Evolutionary conservation across 2,888 invertebrate species (phyloP), one percentile per base, ranked within the genome.

Genomic region (Argyresthia goedartella): DNA sequence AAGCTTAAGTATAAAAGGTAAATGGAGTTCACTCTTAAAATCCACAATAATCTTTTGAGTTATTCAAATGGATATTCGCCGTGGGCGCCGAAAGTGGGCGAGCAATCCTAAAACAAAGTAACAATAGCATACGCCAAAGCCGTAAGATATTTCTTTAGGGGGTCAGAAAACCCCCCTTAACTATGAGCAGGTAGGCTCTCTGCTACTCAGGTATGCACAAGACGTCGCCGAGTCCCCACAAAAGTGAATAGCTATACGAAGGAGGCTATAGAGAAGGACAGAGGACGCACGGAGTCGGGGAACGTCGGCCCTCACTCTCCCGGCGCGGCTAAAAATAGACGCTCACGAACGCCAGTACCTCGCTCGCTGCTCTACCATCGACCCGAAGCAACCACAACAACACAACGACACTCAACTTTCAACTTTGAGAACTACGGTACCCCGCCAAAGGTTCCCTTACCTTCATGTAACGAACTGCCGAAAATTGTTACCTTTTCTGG

Each of bases 281-380:
- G 67, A 43, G 69, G 65, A 70, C 71, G 77, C 69, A 71, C 74
- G 70, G 71, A 76, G 72, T 71, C 69, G 75, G 73, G 71, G 68
- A 60, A 60, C 67, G 53, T 54, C 54, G 65, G 64, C 66, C 71
- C 73, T 72, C 71, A 75, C 73, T 80, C 76, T 78, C 76, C 81
- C 80, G 78, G 76, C 70, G 60, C 61, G 58, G 69, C 84, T 84
- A 85, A 82, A 84, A 84, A 84, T 84, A 85, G 82, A 81, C 69
- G 80, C 82, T 81, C 73, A 65, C 67, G 63, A 67, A 69, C 56
- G 25, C 2, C 56, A 52, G 47, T 45, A 16, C 16, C 45, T 11
- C 16, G 16, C 47, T 10, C 47, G 47, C 47, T n/a, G n/a, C n/a
- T n/a, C n/a, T n/a, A n/a, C n/a, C n/a, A n/a, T 13, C 47, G 47